Base-by-base conservation (phyloP, 2,113 vertebrate species). In the Columba livia region DNA sequence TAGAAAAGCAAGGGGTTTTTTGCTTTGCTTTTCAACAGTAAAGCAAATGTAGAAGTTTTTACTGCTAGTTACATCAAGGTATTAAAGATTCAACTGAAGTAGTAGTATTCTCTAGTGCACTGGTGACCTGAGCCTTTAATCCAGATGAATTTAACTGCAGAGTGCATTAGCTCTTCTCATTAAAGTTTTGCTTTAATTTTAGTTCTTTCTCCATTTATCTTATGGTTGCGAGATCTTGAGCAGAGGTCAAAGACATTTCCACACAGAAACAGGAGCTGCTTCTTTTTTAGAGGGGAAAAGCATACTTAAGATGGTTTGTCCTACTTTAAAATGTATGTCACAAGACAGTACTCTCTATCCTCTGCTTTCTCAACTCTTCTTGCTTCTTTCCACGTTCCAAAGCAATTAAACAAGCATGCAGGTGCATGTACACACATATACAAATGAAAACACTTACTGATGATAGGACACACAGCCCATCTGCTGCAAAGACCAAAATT, bases 171-270 rank as follows among this genome's bases (percentile, higher is more conserved):
- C 88, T 83, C 88, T 85, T 92, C 96, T 94, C 86, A 79, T 89
- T 77, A 95, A 96, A 97, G 90, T 95, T 90, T 71, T 90, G 93
- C 95, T 97, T 98, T 97, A 96, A 98, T 98, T 98, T 97, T 88
- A 96, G 93, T 96, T 97, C 93, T 83, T 80, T 92, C 92, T 97
- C 93, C 95, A 93, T 96, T 97, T 97, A 96, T 97, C 96, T 96
- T 96, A 85, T 38, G 87, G 81, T 96, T 97, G 82, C 94, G 72
- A 96, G 97, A 97, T 97, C 94, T 94, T 96, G 94, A 93, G 90
- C 67, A 97, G 96, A 98, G 97, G 97, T 98, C 97, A 98, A 96
- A 97, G 82, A 96, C 74, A 90, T 96, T 96, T 95, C 90, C 95
- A 90, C 92, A 97, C 97, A 97, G 97, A 97, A 98, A 96, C 21